phyloP scores from a whole-genome alignment of 2,888 invertebrate genomes.

The Disparrhopalites patrizii region DNA sequence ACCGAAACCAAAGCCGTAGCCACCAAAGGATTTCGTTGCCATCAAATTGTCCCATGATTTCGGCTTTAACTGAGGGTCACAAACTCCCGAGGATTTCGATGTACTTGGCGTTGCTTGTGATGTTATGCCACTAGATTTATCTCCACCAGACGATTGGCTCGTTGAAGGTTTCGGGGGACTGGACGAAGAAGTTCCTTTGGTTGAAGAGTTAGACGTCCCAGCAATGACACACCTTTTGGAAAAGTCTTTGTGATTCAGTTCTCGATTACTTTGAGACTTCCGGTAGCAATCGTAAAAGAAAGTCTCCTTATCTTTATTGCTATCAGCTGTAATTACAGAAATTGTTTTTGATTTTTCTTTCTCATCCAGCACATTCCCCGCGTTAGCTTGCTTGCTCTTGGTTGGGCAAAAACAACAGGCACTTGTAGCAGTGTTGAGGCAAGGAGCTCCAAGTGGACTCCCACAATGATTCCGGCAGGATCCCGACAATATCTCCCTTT shows the following conservation, averaged over 20 bases:
- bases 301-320: conserved; percentile 27
- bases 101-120: not conserved
- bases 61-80: conserved; percentile 58
- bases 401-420: conserved; percentile 47
- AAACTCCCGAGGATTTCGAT: not conserved
- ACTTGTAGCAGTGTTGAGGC: conserved; percentile 38
- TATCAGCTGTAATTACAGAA: conserved; percentile 29
- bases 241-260: conserved; percentile 26
- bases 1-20: conserved; percentile 82
- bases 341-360: conserved; percentile 46
- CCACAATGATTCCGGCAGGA: conserved; percentile 37
- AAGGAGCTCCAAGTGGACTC: conserved; percentile 38
- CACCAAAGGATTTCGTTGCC: conserved; percentile 77
- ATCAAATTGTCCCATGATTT: conserved; percentile 83
- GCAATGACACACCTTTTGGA: not conserved
- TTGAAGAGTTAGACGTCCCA: not conserved
- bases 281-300: conserved; percentile 44
- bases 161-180: not conserved
- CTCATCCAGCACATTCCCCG: conserved; percentile 29
- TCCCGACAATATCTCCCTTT: conserved; percentile 63
- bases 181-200: not conserved
- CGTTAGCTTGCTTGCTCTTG: not conserved
- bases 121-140: not conserved
- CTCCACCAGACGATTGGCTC: not conserved
- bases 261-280: conserved; percentile 46